Base-by-base conservation (phyloP, 2,797 vertebrate species). In the Protosalanx chinensis region DNA sequence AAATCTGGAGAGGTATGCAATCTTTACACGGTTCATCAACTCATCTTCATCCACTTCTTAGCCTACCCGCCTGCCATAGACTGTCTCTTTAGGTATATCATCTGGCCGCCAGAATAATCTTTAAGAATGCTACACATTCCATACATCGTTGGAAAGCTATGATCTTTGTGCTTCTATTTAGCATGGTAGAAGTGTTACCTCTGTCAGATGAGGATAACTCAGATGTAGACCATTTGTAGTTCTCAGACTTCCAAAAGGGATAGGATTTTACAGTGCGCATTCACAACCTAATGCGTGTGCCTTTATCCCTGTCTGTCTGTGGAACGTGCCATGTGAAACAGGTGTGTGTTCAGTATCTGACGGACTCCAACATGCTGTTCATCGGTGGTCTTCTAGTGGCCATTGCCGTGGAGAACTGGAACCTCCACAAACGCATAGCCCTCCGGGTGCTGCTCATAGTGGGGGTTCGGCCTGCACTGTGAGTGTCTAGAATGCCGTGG, bases 341-440 rank as follows among this genome's bases (percentile, higher is more conserved):
- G 97, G 95, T 95, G 67, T 93, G 93, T 72, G 70, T 79, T 29
- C 91, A 98, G 72, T 99, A 98, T 62, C 1, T 99, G 76, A 96
- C 94, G 46, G 96, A 99, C 90, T 91, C 89, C 10, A 98, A 95
- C 72, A 92, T 98, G 94, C 90, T 99, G 67, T 98, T 98, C 68
- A 65, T 98, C 0, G 97, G 97, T 0, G 96, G 97, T 0, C 80
- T 99, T 83, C 62, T 98, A 83, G 91, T 98, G 87, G 97, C 97
- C 76, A 92, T 96, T 0, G 92, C 96, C 0, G 95, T 99, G 16
- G 97, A 99, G 84, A 64, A 87, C 1, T 97, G 97, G 94, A 88
- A 95, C 59, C 92, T 99, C 16, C 97, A 99, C 78, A 97, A 95
- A 51, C 94, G 97, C 6, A 94, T 99, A 0, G 97, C 97, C 58